Base-by-base conservation (phyloP, 2,797 vertebrate species). In the Euthynnus affinis region DNA sequence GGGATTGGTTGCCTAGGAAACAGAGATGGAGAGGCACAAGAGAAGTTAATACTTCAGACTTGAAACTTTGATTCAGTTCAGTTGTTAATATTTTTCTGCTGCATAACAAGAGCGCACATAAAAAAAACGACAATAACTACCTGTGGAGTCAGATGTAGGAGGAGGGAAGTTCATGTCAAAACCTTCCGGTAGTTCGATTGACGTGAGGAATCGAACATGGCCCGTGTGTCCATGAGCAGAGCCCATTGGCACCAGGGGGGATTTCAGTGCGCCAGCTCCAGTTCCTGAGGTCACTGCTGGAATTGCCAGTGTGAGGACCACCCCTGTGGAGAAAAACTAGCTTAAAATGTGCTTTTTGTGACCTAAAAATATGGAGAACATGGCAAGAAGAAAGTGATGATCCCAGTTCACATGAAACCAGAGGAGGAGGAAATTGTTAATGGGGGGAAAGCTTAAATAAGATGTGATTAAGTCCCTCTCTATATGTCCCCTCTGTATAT, bases 121-220 rank as follows among this genome's bases (percentile, higher is more conserved):
- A 7, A 37, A 6, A 1, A 27, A 34, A 2, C 57, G 13, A 27
- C 0, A 27, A 23, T 6, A 71, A 37, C 34, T 76, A 97, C 97
- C 96, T 76, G 92, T 82, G 22, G 96, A 66, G 27, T 94, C 89
- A 0, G 53, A 87, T n/a, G 93, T 44, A 0, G 94, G 91, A 8
- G 94, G 87, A 0, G 97, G 96, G 86, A 98, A 96, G 85, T 94
- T 95, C 83, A 98, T 82, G 0, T 96, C 95, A 2, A 97, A 97
- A 18, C 97, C 96, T 0, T 99, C 98, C 0, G 98, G 97, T 46
- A 99, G 93, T 83, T 99, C 97, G 5, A 99, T 96, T 17, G 97
- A 96, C 0, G 98, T 98, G 67, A 99, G 96, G 93, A 99, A 99
- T 0, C 98, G 97, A 29, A 99, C 98, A 0, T 99, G 98, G n/a